Conservation (phyloP, 2,113 vertebrate genomes). For the Caranx melampygus region DNA sequence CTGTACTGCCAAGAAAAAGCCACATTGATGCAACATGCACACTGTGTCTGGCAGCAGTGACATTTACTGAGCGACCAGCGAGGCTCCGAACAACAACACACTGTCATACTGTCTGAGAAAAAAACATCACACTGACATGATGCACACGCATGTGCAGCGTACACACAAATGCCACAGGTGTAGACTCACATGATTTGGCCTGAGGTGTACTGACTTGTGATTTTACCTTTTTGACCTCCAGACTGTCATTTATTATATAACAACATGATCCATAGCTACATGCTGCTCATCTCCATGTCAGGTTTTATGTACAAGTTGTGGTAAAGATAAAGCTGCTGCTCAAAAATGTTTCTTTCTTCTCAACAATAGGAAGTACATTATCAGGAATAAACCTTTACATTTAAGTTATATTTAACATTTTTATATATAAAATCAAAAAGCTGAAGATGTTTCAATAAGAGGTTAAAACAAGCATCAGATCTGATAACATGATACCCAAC, state of each 20-base stretch:
- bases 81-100: constrained; percentile 31
- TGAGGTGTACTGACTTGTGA: neutral
- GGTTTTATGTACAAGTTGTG: neutral
- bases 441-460: too few species aligned
- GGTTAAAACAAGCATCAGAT: too few species aligned
- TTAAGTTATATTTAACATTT: too few species aligned
- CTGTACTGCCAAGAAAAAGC: constrained; percentile 61
- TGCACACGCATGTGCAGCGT: constrained; percentile 14
- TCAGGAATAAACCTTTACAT: too few species aligned
- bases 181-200: constrained; percentile 1
- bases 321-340: neutral
- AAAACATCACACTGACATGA: constrained; percentile 38
- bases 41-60: constrained; percentile 56
- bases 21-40: constrained; percentile 51
- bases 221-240: too few species aligned
- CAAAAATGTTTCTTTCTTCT: neutral
- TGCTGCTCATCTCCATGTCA: neutral
- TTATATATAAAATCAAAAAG: too few species aligned
- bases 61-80: constrained; percentile 44
- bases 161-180: constrained; percentile 15
- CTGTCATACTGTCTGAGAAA: constrained; percentile 17
- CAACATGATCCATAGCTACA: neutral
- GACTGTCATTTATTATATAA: too few species aligned
- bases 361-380: too few species aligned
- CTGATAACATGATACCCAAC: too few species aligned